Evolutionary conservation across 2,797 vertebrate species (phyloP).

Genomic region (Macropodus opercularis): DNA sequence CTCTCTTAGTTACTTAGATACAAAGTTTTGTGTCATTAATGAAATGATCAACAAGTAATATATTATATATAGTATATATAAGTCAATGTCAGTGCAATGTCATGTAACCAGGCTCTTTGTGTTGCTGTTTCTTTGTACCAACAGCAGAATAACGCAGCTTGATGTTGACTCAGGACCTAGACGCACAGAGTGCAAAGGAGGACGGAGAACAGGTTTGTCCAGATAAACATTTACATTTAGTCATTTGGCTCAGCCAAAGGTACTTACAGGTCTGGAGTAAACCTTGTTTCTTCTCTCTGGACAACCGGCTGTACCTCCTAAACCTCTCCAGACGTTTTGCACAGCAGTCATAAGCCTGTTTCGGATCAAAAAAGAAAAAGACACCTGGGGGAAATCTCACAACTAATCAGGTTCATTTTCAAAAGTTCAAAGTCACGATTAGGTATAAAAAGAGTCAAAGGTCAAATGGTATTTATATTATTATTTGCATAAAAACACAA

Average conservation of each 20-base stretch:
- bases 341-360: too few relatives aligned
- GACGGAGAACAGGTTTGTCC: slow-evolving; percentile 70
- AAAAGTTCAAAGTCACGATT: too few relatives aligned
- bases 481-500: slow-evolving; percentile 2
- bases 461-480: slow-evolving; percentile 1
- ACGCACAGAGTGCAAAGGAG: slow-evolving; percentile 37
- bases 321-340: not conserved
- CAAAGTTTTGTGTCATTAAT: not conserved
- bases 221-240: not conserved
- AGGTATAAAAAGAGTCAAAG: too few relatives aligned
- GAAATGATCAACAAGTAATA: not conserved
- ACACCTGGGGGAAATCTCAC: too few relatives aligned
- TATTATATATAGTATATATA: too few relatives aligned
- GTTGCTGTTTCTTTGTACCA: slow-evolving; percentile 44
- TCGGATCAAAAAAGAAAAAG: too few relatives aligned
- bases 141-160: slow-evolving; percentile 45
- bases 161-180: slow-evolving; percentile 49
- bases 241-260: not conserved
- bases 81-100: too few relatives aligned
- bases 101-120: slow-evolving; percentile 37
- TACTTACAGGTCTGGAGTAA: too few relatives aligned
- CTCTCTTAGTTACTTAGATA: not conserved
- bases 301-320: not conserved
- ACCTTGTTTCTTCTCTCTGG: too few relatives aligned
- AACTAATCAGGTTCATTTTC: too few relatives aligned